These are phyloP conservation scores for Pseudopodoces humilis DNA, from an alignment of 2,113 vertebrate genomes.

Conservation along the genomic window DNA sequence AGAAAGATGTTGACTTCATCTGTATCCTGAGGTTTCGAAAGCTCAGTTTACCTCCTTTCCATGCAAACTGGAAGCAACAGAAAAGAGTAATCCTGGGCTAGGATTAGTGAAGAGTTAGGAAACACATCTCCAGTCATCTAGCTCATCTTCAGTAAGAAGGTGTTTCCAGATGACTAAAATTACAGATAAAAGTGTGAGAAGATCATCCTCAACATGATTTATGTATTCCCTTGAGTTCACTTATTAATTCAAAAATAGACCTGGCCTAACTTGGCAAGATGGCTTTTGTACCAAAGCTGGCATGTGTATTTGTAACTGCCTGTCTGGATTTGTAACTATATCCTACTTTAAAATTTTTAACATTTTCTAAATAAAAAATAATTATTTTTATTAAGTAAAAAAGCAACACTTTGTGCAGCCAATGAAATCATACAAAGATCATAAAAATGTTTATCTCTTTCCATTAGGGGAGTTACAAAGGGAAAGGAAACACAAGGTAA, in stretches of 20 bases:
- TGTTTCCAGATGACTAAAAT: background rate
- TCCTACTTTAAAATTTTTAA: background rate
- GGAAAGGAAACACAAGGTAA: background rate
- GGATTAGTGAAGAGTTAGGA: background rate
- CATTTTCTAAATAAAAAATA: background rate
- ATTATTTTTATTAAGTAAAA: background rate
- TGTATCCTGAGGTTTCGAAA: background rate
- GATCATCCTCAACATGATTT: background rate
- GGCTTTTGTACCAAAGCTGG: background rate
- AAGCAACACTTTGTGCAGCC: background rate
- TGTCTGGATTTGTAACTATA: background rate
- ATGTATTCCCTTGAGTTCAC: background rate
- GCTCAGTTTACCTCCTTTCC: background rate
- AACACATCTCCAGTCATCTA: background rate
- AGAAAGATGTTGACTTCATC: background rate
- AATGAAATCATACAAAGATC: background rate
- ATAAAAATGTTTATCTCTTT: background rate
- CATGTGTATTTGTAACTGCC: background rate
- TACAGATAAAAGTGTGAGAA: background rate
- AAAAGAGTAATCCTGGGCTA: background rate
- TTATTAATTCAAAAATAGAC: background rate
- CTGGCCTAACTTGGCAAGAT: background rate
- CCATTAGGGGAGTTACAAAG: background rate
- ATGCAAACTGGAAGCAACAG: background rate
- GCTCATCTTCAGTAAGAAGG: background rate